Evolutionary conservation across 2,888 invertebrate genomes (phyloP).

Genomic region (Synergus gifuensis): DNA sequence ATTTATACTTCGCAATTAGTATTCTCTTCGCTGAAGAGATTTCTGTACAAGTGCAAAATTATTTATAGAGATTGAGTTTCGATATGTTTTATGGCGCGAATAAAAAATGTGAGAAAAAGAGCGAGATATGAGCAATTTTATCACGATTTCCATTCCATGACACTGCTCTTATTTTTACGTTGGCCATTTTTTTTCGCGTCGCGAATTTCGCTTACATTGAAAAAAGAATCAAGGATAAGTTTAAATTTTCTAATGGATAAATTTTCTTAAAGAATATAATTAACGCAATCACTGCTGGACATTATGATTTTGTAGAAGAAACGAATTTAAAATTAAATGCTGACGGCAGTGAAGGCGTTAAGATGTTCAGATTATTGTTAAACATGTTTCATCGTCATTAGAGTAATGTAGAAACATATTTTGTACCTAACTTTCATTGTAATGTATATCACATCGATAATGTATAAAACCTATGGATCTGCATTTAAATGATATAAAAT

Average conservation of each 20-base stretch:
- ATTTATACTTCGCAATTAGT: neutral
- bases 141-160: conserved; percentile 32
- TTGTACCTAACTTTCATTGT: conserved; percentile 17
- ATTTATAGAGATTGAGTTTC: conserved; percentile 24
- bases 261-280: neutral
- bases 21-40: neutral
- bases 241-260: neutral
- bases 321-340: neutral
- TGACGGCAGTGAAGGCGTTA: neutral
- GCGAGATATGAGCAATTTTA: conserved; percentile 23
- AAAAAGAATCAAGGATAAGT: conserved; percentile 14
- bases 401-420: conserved; percentile 3
- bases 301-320: neutral
- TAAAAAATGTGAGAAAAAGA: neutral
- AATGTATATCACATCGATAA: conserved; percentile 35
- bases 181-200: conserved; percentile 17
- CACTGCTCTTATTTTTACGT: conserved; percentile 14
- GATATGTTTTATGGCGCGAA: conserved; percentile 14
- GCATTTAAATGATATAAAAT: conserved; percentile 28
- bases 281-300: neutral
- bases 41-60: neutral
- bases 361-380: neutral
- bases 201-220: neutral
- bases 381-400: conserved; percentile 9
- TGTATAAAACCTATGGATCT: conserved; percentile 8